Evolutionary conservation across 2,113 vertebrate genomes (phyloP).

Genomic region (Catharus bicknelli): DNA sequence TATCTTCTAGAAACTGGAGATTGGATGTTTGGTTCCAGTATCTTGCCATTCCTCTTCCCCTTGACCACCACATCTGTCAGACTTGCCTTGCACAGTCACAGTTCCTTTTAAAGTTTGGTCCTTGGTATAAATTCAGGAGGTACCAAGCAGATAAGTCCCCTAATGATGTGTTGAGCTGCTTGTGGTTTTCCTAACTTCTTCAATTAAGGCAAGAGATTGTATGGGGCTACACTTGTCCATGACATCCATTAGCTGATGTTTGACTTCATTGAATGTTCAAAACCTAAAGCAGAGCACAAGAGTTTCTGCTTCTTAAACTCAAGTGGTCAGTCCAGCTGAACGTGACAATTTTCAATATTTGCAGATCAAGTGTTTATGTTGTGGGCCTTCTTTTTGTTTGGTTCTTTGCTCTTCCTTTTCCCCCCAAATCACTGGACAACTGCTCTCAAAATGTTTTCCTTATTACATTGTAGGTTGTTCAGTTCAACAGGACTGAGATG

Average conservation of each 20-base stretch:
- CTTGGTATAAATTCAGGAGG: background rate
- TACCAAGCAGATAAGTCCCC: background rate
- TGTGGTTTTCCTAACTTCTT: background rate
- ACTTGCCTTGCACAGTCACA: background rate
- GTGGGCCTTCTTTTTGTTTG: background rate
- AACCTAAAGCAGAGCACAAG: background rate
- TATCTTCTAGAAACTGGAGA: background rate
- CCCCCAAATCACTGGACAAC: background rate
- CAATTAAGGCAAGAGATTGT: background rate
- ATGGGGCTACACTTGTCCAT: fast-evolving
- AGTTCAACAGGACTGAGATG: background rate
- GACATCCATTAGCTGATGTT: background rate
- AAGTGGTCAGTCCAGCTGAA: background rate
- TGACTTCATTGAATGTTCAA: background rate
- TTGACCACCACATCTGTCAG: fast-evolving
- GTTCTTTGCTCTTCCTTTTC: background rate
- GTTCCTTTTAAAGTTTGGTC: background rate
- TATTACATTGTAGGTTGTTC: background rate
- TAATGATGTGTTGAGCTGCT: background rate
- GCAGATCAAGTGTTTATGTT: background rate
- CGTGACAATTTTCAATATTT: background rate
- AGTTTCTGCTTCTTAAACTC: background rate
- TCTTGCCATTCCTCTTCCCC: background rate
- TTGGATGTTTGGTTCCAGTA: background rate
- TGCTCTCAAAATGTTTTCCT: background rate